These are phyloP conservation scores for Atrichornis clamosus DNA, from an alignment of 2,113 vertebrate species.

Conservation along the genomic window DNA sequence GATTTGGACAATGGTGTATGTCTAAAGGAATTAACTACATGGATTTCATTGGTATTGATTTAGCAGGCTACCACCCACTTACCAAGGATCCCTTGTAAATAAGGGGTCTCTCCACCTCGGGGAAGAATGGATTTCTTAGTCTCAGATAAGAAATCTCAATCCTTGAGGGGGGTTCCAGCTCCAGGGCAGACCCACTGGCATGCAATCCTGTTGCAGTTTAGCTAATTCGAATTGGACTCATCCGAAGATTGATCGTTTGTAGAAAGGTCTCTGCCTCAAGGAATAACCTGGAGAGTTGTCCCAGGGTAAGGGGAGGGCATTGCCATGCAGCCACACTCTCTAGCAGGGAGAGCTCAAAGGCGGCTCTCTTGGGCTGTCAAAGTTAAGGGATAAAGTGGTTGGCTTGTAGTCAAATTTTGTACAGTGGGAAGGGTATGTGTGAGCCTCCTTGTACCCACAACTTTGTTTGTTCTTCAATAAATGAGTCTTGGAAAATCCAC, in stretches of 20 bases:
- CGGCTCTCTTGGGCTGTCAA: not conserved
- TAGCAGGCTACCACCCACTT: not conserved
- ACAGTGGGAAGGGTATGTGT: not conserved
- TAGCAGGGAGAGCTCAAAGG: not conserved
- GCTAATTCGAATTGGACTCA: not conserved
- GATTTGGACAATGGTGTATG: not conserved
- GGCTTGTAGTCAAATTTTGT: not conserved
- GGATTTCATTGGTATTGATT: not conserved
- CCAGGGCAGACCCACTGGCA: not conserved
- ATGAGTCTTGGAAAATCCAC: not conserved
- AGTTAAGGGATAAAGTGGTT: not conserved
- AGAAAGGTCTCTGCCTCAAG: not conserved
- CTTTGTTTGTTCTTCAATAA: not conserved
- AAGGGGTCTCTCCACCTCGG: not conserved
- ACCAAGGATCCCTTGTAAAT: not conserved
- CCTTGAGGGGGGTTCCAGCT: not conserved
- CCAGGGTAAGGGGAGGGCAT: not conserved
- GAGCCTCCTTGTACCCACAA: not conserved
- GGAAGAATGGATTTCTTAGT: not conserved
- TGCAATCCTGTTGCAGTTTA: not conserved
- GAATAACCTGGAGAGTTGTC: not conserved
- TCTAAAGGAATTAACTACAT: not conserved
- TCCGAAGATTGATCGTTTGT: not conserved
- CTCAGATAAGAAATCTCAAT: not conserved
- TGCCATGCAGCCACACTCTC: fast-evolving